Percentiles rank a stretch among this genome's conserved stretches.
phyloP scores from a whole-genome alignment of 2,888 invertebrate genomes.

The Mimas tiliae region DNA sequence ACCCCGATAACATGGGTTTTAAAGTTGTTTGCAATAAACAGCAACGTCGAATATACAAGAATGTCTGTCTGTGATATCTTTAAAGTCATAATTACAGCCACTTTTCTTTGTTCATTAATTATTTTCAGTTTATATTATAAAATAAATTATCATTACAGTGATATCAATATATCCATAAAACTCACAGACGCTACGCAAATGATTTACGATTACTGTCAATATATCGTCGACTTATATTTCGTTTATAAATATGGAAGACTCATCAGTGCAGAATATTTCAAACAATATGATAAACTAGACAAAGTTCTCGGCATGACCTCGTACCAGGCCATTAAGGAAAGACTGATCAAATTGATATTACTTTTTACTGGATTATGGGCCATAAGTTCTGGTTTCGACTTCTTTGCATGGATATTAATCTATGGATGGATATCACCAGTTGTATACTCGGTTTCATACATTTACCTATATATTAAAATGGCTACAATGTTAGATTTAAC shows the following conservation, averaged over 20 bases:
- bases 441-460: conserved; percentile 52
- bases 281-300: conserved; percentile 61
- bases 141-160: conserved; percentile 45
- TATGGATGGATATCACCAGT: conserved; percentile 51
- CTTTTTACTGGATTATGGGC: conserved; percentile 54
- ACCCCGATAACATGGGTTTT: conserved; percentile 51
- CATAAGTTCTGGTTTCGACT: conserved; percentile 52
- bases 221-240: conserved; percentile 60
- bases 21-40: conserved; percentile 57
- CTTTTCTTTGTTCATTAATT: conserved; percentile 46
- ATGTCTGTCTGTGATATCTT: conserved; percentile 33
- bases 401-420: conserved; percentile 54
- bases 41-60: conserved; percentile 37
- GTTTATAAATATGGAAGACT: conserved; percentile 61
- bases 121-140: conserved; percentile 56
- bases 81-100: conserved; percentile 38
- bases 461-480: conserved; percentile 67
- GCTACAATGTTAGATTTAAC: conserved; percentile 63
- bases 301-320: conserved; percentile 50
- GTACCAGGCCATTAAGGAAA: conserved; percentile 46
- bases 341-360: conserved; percentile 46
- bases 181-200: conserved; percentile 62
- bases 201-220: conserved; percentile 61
- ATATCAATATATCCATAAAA: conserved; percentile 53
- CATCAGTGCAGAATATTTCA: conserved; percentile 57